Conservation (phyloP, 2,797 vertebrate genomes). For the Sphaeramia orbicularis region DNA sequence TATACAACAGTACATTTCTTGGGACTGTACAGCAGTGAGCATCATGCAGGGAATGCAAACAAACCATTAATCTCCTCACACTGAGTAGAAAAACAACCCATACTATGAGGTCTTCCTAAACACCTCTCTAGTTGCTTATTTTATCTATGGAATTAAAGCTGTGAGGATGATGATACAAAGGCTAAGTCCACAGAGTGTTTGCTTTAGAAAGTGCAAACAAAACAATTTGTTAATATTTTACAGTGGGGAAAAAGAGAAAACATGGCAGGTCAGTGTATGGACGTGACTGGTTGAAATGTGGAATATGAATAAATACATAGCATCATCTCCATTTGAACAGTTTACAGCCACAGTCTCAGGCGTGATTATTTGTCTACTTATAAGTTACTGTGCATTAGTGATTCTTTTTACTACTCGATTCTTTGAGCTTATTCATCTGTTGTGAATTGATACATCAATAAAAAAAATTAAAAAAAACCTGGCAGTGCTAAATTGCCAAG, state of each 20-base stretch:
- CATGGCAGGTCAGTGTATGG: conserved; percentile 19
- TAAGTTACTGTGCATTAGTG: no score
- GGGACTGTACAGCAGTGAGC: conserved; percentile 47
- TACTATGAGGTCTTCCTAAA: conserved; percentile 43
- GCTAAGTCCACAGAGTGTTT: conserved; percentile 28
- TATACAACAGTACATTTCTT: conserved; percentile 42
- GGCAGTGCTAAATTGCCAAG: no score
- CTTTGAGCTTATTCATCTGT: no score
- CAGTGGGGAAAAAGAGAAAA: conserved; percentile 6
- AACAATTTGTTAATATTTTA: conserved; percentile 51
- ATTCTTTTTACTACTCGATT: no score
- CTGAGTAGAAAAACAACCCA: conserved; percentile 38
- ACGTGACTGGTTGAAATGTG: conserved; percentile 32
- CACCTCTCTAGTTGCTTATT: conserved; percentile 36
- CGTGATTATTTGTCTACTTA: no score
- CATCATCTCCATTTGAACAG: no score
- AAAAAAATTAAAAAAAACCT: no score
- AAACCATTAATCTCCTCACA: conserved; percentile 65
- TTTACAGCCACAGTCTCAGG: no score
- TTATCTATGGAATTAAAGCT: conserved; percentile 2
- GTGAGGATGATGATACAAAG: conserved; percentile 20
- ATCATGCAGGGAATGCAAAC: conserved; percentile 58
- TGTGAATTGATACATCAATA: no score
- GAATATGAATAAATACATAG: conserved; percentile 43
- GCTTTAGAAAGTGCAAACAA: conserved; percentile 32